Base-by-base conservation (phyloP, 2,888 invertebrate species). In the Heliconius charithonia region DNA sequence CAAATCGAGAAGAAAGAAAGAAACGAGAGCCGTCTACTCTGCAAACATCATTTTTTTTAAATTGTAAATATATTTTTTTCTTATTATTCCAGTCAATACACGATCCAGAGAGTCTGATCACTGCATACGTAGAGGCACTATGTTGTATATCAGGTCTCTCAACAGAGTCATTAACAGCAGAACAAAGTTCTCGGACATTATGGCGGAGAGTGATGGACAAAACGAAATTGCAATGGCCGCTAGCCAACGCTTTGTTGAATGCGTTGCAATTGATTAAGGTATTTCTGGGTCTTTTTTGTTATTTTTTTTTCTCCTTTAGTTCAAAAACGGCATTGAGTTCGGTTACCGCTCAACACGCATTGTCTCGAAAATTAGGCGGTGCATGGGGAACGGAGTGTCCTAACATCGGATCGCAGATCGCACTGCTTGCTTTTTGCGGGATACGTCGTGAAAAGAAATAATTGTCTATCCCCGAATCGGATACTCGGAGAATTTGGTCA, bases 221-320 rank as follows among this genome's bases (percentile, higher is more conserved):
- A 65, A 90, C 91, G 25, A 90, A 95, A 37, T 90, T 95, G 81
- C 86, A 87, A 10, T 95, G 96, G 83, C 83, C 94, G 27, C 90
- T 97, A 9, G 96, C 96, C 56, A 97, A 97, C 87, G 89, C 94
- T 9, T 87, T 97, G 83, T 91, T 97, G 29, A 94, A 96, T 0
- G 96, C 96, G 74, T 89, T 97, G 22, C 97, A 96, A 1, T 92
- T 97, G 6, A 96, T 97, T 65, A 98, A 98, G 95, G 97, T 97
- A 89, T 85, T 51, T 51, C 22, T 3, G 51, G 9, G 9, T 51
- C 22, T 9, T 3, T 51, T 51, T 51, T 51, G 9, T 9, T 51
- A n/a, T 45, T 45, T 16, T 45, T 41, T 51, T 51, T 19, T 51
- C 2, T 51, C 7, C 1, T 51, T 51, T 51, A 19, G 22, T 51